Percentiles rank a stretch among this genome's conserved stretches.
phyloP scores from a whole-genome alignment of 1,140 invertebrate genomes.

The Rhizoglyphus robini region DNA sequence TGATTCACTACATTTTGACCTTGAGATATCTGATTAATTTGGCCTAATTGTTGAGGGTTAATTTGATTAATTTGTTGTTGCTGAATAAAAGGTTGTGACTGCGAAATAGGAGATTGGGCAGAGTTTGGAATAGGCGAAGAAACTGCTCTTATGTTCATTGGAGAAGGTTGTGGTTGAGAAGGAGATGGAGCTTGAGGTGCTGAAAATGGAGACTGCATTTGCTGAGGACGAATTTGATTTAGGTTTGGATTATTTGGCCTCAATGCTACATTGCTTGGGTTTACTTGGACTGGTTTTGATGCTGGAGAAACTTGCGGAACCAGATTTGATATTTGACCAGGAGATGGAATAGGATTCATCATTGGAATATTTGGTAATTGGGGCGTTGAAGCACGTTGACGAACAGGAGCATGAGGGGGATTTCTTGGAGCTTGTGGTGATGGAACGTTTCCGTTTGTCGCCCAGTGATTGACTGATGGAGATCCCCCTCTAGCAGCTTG shows the following conservation, averaged over 20 bases:
- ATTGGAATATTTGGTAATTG: background rate
- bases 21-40: too few species aligned
- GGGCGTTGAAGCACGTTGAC: background rate
- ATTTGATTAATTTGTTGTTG: slow-evolving; percentile 19
- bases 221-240: slow-evolving; percentile 11
- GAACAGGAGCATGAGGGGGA: background rate
- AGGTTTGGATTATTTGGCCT: background rate
- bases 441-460: background rate
- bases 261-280: background rate
- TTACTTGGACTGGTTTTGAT: background rate
- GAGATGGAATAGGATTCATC: background rate
- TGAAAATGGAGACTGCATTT: slow-evolving; percentile 12
- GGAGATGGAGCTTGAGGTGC: background rate
- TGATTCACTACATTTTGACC: background rate
- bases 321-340: background rate
- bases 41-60: background rate
- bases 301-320: background rate
- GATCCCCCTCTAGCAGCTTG: slow-evolving; percentile 11
- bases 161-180: slow-evolving; percentile 16
- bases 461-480: background rate
- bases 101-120: slow-evolving; percentile 6
- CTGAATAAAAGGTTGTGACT: slow-evolving; percentile 4
- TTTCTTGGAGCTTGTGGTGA: background rate
- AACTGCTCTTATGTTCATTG: background rate
- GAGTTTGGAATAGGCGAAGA: background rate